phyloP scores from a whole-genome alignment of 2,888 invertebrate species.

The Tillus elongatus region DNA sequence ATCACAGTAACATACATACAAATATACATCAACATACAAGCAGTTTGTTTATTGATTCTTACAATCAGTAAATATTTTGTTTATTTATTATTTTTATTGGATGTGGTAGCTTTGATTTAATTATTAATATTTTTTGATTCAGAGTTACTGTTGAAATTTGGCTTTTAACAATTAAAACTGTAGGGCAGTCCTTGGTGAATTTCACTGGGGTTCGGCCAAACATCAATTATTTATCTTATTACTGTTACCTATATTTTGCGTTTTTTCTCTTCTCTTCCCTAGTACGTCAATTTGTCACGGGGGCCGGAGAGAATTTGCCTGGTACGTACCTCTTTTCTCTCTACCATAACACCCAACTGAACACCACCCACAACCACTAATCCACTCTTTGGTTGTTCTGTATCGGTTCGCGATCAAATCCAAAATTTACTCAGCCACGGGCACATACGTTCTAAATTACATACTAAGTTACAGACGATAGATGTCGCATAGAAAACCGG shows the following conservation, averaged over 20 bases:
- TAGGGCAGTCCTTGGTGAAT: background rate
- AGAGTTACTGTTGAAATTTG: conserved; percentile 39
- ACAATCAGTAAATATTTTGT: conserved; percentile 34
- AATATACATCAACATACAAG: conserved; percentile 40
- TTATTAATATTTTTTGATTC: conserved; percentile 33
- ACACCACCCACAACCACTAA: conserved; percentile 41
- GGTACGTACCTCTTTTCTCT: conserved; percentile 42
- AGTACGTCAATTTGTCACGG: conserved; percentile 47
- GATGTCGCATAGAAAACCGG: no score
- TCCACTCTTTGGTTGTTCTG: conserved; percentile 42
- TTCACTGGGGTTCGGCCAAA: conserved; percentile 12
- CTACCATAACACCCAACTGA: conserved; percentile 39
- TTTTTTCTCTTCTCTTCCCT: conserved; percentile 45
- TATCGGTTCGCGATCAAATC: no score
- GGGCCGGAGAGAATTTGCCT: conserved; percentile 46
- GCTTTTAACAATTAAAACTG: conserved; percentile 24
- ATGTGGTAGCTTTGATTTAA: conserved; percentile 40
- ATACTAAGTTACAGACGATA: no score
- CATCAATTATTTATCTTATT: conserved; percentile 37
- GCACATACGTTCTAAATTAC: no score
- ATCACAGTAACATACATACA: conserved; percentile 42
- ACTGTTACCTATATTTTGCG: conserved; percentile 45
- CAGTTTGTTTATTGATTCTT: conserved; percentile 35
- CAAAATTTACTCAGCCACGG: conserved; percentile 11
- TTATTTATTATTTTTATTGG: conserved; percentile 37